Evolutionary conservation across 2,797 vertebrate species (phyloP).

Genomic region (Gallinago stenura): DNA sequence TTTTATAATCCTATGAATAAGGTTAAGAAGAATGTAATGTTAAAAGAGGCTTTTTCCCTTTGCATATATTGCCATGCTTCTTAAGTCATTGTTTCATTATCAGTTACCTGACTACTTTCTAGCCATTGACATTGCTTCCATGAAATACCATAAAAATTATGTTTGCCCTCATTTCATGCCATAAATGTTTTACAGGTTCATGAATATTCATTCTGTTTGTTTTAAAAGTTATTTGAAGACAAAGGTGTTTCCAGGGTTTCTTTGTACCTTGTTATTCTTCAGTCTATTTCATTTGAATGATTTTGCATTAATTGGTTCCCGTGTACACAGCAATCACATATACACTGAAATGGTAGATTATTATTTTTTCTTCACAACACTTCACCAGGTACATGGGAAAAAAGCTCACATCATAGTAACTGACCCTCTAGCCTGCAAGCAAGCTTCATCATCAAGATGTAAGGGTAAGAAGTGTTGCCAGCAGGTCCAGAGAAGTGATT

Average conservation of each 20-base stretch:
- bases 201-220: slow-evolving; percentile 31
- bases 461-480: no score
- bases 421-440: not conserved
- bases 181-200: not conserved
- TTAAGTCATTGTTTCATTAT: not conserved
- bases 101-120: not conserved
- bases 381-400: not conserved
- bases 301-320: not conserved
- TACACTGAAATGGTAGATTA: not conserved
- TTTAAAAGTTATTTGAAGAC: slow-evolving; percentile 36
- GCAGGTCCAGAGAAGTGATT: no score
- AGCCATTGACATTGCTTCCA: not conserved
- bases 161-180: not conserved
- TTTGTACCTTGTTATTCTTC: not conserved
- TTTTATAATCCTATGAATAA: not conserved
- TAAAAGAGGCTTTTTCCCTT: not conserved
- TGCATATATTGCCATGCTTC: not conserved
- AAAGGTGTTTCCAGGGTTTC: not conserved
- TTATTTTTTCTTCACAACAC: not conserved
- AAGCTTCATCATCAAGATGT: not conserved
- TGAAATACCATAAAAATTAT: not conserved
- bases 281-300: slow-evolving; percentile 6
- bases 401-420: not conserved
- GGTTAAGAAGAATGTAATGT: not conserved
- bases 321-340: not conserved